Evolutionary conservation across 2,797 vertebrate species (phyloP).

Genomic region (Hoplostethus mediterraneus): DNA sequence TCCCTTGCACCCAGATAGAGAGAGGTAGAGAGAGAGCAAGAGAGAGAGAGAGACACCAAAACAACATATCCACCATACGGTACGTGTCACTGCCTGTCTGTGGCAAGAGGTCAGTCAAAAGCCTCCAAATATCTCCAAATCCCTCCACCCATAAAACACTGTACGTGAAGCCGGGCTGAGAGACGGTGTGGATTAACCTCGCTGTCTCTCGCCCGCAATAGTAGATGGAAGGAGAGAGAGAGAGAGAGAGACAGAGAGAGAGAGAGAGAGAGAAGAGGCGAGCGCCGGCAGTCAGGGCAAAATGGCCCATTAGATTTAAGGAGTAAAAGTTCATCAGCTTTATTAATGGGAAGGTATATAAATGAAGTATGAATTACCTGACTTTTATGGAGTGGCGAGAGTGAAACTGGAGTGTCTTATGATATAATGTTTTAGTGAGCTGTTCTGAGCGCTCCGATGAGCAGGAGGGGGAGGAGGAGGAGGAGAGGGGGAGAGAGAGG

Average conservation of each 20-base stretch:
- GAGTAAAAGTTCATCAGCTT: slow-evolving; percentile 85
- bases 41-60: slow-evolving; percentile 35
- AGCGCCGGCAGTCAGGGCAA: slow-evolving; percentile 72
- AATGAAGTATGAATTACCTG: slow-evolving; percentile 85
- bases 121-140: slow-evolving; percentile 71
- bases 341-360: slow-evolving; percentile 85
- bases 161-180: slow-evolving; percentile 50
- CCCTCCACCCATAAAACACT: slow-evolving; percentile 62
- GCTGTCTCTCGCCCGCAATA: slow-evolving; percentile 50
- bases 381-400: slow-evolving; percentile 84
- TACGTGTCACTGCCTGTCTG: slow-evolving; percentile 71
- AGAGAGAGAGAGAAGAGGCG: slow-evolving; percentile 38
- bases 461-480: slow-evolving; percentile 50
- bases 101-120: slow-evolving; percentile 74
- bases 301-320: slow-evolving; percentile 84
- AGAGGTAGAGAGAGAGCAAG: slow-evolving; percentile 40
- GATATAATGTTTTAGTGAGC: slow-evolving; percentile 83
- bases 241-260: slow-evolving; percentile 31
- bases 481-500: slow-evolving; percentile 16
- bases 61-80: slow-evolving; percentile 49
- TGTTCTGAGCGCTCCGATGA: slow-evolving; percentile 78
- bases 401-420: slow-evolving; percentile 81
- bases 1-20: slow-evolving; percentile 80
- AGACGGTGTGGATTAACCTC: slow-evolving; percentile 63
- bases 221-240: slow-evolving; percentile 42